These are phyloP conservation scores for Mellivora capensis DNA, from an alignment of 2,113 vertebrate genomes.

Conservation along the genomic window DNA sequence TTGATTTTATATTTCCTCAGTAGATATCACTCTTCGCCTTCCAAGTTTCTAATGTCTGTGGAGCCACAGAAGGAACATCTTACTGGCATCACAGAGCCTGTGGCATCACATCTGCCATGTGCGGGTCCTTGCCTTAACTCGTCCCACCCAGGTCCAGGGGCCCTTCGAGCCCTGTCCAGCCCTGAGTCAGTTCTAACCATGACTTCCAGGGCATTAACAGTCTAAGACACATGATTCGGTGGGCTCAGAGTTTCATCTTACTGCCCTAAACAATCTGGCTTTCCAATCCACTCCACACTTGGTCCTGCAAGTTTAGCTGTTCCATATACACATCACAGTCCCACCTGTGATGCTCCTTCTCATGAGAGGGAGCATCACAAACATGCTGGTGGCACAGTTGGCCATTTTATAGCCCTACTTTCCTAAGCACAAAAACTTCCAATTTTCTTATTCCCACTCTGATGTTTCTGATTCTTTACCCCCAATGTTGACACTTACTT, in stretches of 20 bases:
- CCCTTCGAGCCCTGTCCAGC: background rate
- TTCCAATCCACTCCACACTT: background rate
- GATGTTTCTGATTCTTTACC: background rate
- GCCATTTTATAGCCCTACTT: background rate
- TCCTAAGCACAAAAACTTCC: background rate
- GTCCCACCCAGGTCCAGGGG: no score
- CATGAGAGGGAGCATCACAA: fast-evolving
- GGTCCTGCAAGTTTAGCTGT: no score
- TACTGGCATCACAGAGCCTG: no score
- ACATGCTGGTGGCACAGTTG: background rate
- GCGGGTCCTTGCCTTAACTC: background rate
- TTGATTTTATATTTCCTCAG: background rate
- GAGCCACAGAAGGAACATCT: background rate
- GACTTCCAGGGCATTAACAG: background rate
- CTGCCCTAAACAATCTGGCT: background rate
- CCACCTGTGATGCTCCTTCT: no score
- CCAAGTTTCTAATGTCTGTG: background rate
- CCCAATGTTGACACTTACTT: fast-evolving
- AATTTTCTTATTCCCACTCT: background rate
- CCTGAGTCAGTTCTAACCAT: background rate
- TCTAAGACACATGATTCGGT: background rate
- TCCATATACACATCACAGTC: background rate
- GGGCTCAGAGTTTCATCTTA: background rate
- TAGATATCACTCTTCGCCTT: background rate
- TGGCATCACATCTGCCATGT: no score